Evolutionary conservation across 2,113 vertebrate genomes (phyloP), one percentile per base, ranked within the genome.

Genomic region (Todiramphus saurophagus): DNA sequence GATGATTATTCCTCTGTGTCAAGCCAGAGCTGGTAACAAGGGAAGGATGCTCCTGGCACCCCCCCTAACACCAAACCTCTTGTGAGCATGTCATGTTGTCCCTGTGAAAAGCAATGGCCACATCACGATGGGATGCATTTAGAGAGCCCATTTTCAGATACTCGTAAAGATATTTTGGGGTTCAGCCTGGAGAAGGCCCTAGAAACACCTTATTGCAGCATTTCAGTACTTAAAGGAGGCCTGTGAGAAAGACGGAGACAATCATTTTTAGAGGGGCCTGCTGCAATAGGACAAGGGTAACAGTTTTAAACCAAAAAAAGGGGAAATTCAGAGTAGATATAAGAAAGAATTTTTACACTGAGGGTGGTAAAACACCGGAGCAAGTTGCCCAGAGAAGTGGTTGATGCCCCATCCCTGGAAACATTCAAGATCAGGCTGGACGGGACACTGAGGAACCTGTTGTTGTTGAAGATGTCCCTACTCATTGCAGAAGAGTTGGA

Each of bases 11-110:
- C 28, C 48, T 69, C 72, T 41, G 31, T 12, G 4, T 23, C 9
- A 31, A 64, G 33, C 56, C 58, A 72, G 78, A 75, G 51, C 46
- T 17, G 2, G 51, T 1, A 3, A 59, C 20, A 28, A 60, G 33
- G 51, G 33, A 55, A 59, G 27, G 58, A 46, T 59, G 31, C 8
- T 66, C 59, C 67, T 87, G 81, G 84, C 73, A 89, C 27, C 14
- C 16, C 55, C n/a, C 33, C 21, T 9, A 35, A 27, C 63, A 30
- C 37, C 80, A 83, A 63, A 30, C 20, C 44, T 63, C 48, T 63
- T 0, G 3, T 12, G 18, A 55, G 18, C 1, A 0, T 41, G 7
- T 33, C 0, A 2, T 13, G 6, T 16, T 79, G 56, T 12, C 24
- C 16, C 46, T 8, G 30, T 23, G 70, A 46, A 53, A 53, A 37